Base-by-base conservation (phyloP, 2,113 vertebrate species). In the Salminus brasiliensis region DNA sequence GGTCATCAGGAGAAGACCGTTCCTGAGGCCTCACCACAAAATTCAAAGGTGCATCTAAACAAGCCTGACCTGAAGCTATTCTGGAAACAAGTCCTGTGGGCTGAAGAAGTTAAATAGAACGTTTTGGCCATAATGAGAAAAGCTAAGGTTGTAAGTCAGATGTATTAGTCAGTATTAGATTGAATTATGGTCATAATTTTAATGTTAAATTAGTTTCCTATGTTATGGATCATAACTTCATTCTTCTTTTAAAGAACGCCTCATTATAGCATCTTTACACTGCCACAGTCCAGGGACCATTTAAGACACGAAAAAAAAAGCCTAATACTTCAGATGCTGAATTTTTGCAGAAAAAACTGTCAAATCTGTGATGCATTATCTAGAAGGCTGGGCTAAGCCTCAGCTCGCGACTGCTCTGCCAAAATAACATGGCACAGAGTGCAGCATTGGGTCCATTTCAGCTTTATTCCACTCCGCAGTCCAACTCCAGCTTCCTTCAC, bases 391-490 rank as follows among this genome's bases (percentile, higher is more conserved):
- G 15, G 3, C 45, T 53, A 43, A 59, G 39, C 29, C 82, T 68
- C 49, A 47, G 65, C 16, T 55, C 68, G 79, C 27, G 30, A 30
- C 41, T 34, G 1, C 62, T 8, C 62, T 66, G 76, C 82, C 81
- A 81, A 57, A 83, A 81, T 78, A 81, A 78, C 57, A 81, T 57
- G 59, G 72, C 59, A 79, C 27, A 55, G 29, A 52, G 13, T 52
- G 16, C 47, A 36, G 76, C 74, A 25, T 32, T 57, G 45, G 45
- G 62, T 72, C 55, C n/a, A 71, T 67, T 80, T 77, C 67, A 62
- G 65, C 32, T 27, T 69, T 78, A 34, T 80, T 86, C 80, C 78
- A 80, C 55, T 72, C 47, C 30, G 25, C 59, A 62, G 47, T 81
- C 72, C 75, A 82, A 72, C 53, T 49, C 43, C 45, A 68, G 45